phyloP scores from a whole-genome alignment of 2,797 vertebrate species.

The Alosa sapidissima region DNA sequence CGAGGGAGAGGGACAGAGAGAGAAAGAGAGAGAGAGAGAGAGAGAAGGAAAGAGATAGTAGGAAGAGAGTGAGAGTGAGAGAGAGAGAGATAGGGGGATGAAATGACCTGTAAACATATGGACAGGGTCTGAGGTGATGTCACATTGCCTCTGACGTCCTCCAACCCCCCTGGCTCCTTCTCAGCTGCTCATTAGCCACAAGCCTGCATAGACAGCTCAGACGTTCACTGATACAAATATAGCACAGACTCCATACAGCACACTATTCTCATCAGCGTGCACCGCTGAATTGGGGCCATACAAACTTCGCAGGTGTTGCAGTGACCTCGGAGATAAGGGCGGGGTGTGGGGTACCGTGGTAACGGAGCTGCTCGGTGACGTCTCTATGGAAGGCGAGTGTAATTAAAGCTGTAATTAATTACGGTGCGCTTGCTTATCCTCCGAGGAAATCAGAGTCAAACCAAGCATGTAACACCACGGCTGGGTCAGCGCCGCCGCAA shows the following conservation, averaged over 20 bases:
- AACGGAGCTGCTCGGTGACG: background rate
- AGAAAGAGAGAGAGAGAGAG: background rate
- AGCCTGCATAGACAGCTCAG: background rate
- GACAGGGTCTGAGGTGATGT: background rate
- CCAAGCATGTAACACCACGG: background rate
- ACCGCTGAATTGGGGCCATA: background rate
- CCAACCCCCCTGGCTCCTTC: background rate
- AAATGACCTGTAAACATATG: background rate
- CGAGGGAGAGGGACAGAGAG: background rate
- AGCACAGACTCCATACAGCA: background rate
- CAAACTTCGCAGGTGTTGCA: background rate
- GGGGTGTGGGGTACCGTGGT: background rate
- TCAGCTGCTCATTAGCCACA: background rate
- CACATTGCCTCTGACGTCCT: background rate
- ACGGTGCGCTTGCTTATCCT: background rate
- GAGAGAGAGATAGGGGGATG: background rate
- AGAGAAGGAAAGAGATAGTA: background rate
- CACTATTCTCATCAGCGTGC: background rate
- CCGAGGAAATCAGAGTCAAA: background rate
- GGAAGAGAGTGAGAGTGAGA: background rate
- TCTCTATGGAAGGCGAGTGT: background rate
- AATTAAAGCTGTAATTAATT: conserved; percentile 3
- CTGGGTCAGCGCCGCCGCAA: background rate
- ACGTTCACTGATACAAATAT: too few species aligned
- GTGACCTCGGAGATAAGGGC: background rate